Evolutionary conservation across 2,797 vertebrate genomes (phyloP).

Genomic region (Poecilia velifera): DNA sequence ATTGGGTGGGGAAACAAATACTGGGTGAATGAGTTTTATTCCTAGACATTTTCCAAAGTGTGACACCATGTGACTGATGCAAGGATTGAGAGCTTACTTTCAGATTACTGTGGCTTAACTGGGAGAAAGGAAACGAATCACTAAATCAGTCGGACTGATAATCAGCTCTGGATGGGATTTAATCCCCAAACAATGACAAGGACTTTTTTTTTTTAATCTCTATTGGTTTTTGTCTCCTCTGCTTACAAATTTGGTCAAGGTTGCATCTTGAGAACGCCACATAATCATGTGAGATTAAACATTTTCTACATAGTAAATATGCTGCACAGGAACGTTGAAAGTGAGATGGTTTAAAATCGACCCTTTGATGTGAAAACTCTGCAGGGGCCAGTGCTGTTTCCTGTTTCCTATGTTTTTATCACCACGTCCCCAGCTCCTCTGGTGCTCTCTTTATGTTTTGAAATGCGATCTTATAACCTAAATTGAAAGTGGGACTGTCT

Average conservation of each 20-base stretch:
- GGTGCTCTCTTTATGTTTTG: slow-evolving; percentile 60
- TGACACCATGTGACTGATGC: slow-evolving; percentile 8
- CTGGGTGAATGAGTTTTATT: slow-evolving; percentile 13
- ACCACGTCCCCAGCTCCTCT: neutral
- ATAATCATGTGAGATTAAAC: slow-evolving; percentile 68
- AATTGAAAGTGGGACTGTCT: slow-evolving; percentile 64
- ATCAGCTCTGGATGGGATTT: slow-evolving; percentile 51
- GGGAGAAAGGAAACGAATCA: slow-evolving; percentile 39
- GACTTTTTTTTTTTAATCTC: slow-evolving; percentile 46
- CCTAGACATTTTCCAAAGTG: slow-evolving; percentile 2
- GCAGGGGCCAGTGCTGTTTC: slow-evolving; percentile 37
- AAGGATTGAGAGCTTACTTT: slow-evolving; percentile 21
- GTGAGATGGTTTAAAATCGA: slow-evolving; percentile 43
- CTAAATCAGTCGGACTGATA: slow-evolving; percentile 59
- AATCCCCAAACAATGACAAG: slow-evolving; percentile 66
- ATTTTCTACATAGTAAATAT: slow-evolving; percentile 58
- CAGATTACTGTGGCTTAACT: slow-evolving; percentile 40
- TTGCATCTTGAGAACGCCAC: slow-evolving; percentile 32
- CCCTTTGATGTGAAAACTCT: slow-evolving; percentile 57
- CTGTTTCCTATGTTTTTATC: slow-evolving; percentile 23
- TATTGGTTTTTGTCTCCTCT: slow-evolving; percentile 48
- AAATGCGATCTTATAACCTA: slow-evolving; percentile 66
- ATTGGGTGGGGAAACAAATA: neutral
- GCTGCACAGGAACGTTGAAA: slow-evolving; percentile 41
- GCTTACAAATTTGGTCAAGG: slow-evolving; percentile 40